Conservation (phyloP, 2,113 vertebrate genomes). For the Panurus biarmicus region DNA sequence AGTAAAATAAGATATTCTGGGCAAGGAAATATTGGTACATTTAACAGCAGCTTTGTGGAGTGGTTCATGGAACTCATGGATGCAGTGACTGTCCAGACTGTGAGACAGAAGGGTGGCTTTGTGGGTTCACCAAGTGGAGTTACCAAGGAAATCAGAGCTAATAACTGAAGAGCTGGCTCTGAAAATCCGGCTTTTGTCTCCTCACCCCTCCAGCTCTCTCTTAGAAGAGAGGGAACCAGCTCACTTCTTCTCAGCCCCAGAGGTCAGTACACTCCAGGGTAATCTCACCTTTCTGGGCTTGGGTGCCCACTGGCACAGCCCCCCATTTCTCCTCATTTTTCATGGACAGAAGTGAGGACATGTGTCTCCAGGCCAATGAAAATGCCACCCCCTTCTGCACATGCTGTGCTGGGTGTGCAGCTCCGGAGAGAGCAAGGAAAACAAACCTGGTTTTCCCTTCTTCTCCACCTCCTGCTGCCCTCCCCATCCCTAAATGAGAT, state of each 20-base stretch:
- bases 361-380: neutral
- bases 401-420: neutral
- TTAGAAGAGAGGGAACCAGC: neutral
- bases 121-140: neutral
- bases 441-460: neutral
- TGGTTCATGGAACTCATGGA: neutral
- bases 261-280: neutral
- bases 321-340: neutral
- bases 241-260: neutral
- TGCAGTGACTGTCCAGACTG: neutral
- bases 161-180: neutral
- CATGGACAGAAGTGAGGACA: accelerated
- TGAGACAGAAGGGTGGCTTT: neutral
- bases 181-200: neutral
- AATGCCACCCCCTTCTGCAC: neutral
- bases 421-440: neutral
- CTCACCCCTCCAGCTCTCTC: neutral
- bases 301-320: neutral
- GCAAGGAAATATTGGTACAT: neutral
- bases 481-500: neutral
- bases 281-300: neutral
- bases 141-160: neutral
- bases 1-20: neutral
- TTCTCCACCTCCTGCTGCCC: neutral
- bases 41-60: neutral